Evolutionary conservation across 2,113 vertebrate species (phyloP).

Genomic region (Neolamprologus devosi): DNA sequence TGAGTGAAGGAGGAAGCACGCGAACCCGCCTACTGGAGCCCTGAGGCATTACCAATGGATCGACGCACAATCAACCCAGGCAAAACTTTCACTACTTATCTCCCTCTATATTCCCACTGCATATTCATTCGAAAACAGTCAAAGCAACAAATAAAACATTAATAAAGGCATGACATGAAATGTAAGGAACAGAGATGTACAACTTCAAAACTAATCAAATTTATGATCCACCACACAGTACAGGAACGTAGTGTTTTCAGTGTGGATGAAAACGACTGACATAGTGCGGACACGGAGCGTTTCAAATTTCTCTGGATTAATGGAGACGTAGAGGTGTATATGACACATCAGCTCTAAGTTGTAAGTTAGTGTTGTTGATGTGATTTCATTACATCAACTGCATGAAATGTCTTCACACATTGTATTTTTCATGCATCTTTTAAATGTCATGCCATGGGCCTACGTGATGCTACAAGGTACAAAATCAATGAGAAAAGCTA

Average conservation of each 20-base stretch:
- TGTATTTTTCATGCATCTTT: neutral
- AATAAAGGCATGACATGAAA: neutral
- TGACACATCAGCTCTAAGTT: neutral
- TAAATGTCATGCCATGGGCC: fast-evolving
- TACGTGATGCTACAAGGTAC: neutral
- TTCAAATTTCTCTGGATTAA: neutral
- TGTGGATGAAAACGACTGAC: neutral
- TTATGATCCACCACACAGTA: neutral
- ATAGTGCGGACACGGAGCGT: neutral
- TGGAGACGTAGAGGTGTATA: fast-evolving
- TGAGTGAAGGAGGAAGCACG: neutral
- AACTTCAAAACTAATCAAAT: neutral
- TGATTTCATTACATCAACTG: neutral
- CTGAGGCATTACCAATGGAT: neutral
- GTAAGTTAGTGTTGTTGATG: neutral
- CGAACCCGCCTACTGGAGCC: neutral
- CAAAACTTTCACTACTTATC: neutral
- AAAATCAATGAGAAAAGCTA: neutral
- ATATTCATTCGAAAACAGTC: neutral
- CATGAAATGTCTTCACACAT: neutral
- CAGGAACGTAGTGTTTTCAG: fast-evolving
- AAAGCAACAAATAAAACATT: neutral
- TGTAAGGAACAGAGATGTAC: neutral
- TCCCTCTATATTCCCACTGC: neutral
- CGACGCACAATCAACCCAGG: fast-evolving